phyloP scores from a whole-genome alignment of 2,797 vertebrate species.

The Clarias platycephalus region DNA sequence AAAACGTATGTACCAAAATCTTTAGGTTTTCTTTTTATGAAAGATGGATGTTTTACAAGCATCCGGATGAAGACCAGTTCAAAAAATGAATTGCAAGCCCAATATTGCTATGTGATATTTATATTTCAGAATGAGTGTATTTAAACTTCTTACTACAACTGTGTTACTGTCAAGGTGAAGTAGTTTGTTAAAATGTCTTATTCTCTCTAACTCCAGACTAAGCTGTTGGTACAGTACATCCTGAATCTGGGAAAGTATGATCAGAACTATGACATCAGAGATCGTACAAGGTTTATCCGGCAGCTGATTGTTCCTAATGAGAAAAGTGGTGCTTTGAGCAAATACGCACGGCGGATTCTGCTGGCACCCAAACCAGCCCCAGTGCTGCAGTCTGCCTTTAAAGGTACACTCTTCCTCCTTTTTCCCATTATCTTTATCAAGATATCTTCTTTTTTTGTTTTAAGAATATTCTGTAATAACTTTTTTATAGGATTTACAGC shows the following conservation, averaged over 20 bases:
- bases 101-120: no score
- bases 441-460: background rate
- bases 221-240: constrained; percentile 98
- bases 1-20: no score
- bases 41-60: no score
- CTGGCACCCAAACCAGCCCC: constrained; percentile 94
- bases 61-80: no score
- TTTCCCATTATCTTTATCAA: background rate
- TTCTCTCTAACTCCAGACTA: constrained; percentile 79
- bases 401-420: constrained; percentile 75
- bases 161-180: background rate
- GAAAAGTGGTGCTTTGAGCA: constrained; percentile 92
- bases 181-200: background rate
- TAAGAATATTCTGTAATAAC: background rate
- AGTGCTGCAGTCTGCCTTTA: constrained; percentile 91
- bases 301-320: constrained; percentile 97
- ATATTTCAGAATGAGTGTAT: no score
- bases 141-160: no score
- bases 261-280: constrained; percentile 98
- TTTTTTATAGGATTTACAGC: background rate
- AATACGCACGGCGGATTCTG: constrained; percentile 95
- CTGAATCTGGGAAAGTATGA: constrained; percentile 97
- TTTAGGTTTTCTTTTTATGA: no score
- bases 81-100: no score
- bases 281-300: constrained; percentile 96